These are phyloP conservation scores for Catocala sponsa DNA, from an alignment of 2,888 invertebrate species.

Conservation along the genomic window DNA sequence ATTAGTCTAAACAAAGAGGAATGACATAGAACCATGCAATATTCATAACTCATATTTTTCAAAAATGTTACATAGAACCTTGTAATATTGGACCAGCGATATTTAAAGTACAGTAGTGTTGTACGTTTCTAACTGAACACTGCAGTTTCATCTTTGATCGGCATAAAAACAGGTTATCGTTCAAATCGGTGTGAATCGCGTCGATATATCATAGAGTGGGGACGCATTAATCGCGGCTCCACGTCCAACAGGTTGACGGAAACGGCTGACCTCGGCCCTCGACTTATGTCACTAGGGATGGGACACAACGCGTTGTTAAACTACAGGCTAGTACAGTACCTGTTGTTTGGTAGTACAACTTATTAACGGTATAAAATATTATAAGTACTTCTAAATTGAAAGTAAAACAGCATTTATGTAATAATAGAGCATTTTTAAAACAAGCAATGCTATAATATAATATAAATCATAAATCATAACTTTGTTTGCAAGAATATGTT, in stretches of 20 bases:
- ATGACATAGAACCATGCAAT: no score
- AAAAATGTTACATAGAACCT: no score
- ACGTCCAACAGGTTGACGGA: conserved; percentile 52
- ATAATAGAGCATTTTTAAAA: no score
- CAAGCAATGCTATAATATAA: no score
- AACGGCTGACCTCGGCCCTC: conserved; percentile 27
- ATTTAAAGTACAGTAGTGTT: background rate
- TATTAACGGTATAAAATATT: no score
- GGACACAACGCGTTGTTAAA: background rate
- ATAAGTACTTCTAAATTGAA: no score
- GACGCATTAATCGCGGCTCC: conserved; percentile 47
- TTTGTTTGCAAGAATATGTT: no score
- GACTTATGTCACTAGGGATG: conserved; percentile 21
- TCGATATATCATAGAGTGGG: conserved; percentile 47
- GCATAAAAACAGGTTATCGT: conserved; percentile 28
- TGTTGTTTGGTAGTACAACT: background rate
- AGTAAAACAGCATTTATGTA: no score
- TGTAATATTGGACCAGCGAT: no score
- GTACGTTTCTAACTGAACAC: conserved; percentile 8
- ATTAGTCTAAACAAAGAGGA: no score
- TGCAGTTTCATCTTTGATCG: conserved; percentile 19
- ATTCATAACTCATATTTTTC: no score
- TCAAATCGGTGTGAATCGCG: conserved; percentile 24
- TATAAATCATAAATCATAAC: no score
- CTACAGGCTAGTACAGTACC: background rate